Base-by-base conservation (phyloP, 2,797 vertebrate species). In the Onychomys arenicola region DNA sequence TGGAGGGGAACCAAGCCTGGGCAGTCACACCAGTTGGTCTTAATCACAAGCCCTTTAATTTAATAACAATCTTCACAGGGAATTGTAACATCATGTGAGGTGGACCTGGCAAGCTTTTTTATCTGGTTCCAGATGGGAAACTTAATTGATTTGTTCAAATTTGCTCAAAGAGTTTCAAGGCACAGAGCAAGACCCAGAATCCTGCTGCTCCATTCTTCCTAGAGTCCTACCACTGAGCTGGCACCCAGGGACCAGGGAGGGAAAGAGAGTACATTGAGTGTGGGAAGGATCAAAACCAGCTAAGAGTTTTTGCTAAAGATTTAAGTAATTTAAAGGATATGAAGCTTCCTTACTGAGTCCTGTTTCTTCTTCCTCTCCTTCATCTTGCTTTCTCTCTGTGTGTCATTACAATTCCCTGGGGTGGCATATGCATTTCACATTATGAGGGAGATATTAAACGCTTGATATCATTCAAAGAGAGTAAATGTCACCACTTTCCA, bases 1-100 rank as follows among this genome's bases (percentile, higher is more conserved):
- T 95, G 91, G 91, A 96, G 55, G 69, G 57, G 32, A 78, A 90
- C 76, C 76, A 95, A 92, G 71, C 85, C 69, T 57, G 78, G 77
- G 93, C 37, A 75, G 19, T 69, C 89, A 83, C 10, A 57, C 84
- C 93, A 94, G 55, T 84, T 80, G 55, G 57, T 80, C 69, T 95
- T 93, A 49, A 92, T 89, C 46, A 84, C 59, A 93, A 67, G 63
- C 93, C 52, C 57, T 87, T 87, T 87, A 86, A 95, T 83, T 90
- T 77, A 93, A 82, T n/a, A 91, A 67, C 17, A 67, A 65, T 89
- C 40, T 78, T 73, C 69, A n/a, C 27, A 40, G 69, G 27, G 67
- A 93, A 55, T 90, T 83, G 57, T 55, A 52, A 55, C 80, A 49
- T 34, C 55, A 63, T 37, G 10, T 61, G 63, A 96, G 73, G 61